Evolutionary conservation across 2,888 invertebrate genomes (phyloP).

Genomic region (Limnephilus rhombicus): DNA sequence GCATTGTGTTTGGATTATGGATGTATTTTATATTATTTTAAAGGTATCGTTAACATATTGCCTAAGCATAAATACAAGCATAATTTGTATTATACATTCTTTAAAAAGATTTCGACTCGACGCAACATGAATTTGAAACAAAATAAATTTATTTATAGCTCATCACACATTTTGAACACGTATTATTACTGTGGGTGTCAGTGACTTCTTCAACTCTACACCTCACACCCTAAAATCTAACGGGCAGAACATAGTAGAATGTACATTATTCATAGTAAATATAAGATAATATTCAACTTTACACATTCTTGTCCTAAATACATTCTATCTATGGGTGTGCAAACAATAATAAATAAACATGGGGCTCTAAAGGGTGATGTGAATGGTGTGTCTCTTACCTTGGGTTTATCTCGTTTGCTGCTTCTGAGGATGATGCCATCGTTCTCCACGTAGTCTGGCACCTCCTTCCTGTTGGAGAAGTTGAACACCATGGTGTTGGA

Average conservation of each 20-base stretch:
- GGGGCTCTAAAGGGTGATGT: background rate
- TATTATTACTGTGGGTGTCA: background rate
- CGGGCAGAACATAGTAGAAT: no score
- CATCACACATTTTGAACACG: background rate
- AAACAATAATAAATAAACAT: background rate
- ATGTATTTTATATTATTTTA: background rate
- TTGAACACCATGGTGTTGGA: conserved; percentile 90
- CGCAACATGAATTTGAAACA: background rate
- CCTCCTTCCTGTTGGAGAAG: conserved; percentile 90
- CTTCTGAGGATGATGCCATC: conserved; percentile 87
- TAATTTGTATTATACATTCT: background rate
- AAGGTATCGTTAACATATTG: no score
- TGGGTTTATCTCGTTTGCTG: conserved; percentile 83
- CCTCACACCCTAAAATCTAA: background rate
- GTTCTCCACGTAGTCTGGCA: conserved; percentile 95
- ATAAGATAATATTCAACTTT: background rate
- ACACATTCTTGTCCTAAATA: background rate
- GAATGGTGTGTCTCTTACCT: conserved; percentile 79
- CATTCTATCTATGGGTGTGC: background rate
- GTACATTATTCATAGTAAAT: background rate
- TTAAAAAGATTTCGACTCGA: background rate
- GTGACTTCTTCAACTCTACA: background rate
- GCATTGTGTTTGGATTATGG: background rate
- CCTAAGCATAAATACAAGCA: background rate
- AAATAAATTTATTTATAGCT: background rate